Evolutionary conservation across 2,113 vertebrate species (phyloP).

Genomic region (Rhynchopsitta pachyrhyncha): DNA sequence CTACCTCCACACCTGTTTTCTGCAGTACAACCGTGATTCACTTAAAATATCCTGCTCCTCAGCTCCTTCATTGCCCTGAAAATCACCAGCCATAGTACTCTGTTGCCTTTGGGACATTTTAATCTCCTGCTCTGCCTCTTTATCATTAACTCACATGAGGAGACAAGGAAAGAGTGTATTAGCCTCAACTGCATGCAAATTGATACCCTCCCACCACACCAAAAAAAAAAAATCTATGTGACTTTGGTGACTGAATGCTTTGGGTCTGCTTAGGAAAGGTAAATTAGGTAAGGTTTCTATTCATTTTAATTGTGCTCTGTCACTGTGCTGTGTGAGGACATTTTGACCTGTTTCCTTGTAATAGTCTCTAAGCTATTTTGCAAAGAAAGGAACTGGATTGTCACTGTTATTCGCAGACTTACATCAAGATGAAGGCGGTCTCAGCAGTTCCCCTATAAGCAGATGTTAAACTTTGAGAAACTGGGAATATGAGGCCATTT

Average conservation of each 20-base stretch:
- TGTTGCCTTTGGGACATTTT: not conserved
- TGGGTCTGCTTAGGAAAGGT: not conserved
- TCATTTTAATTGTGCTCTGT: not conserved
- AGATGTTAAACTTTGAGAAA: not conserved
- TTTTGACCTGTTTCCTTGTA: not conserved
- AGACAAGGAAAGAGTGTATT: not conserved
- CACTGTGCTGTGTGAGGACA: not conserved
- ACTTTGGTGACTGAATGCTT: not conserved
- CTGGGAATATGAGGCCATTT: not conserved
- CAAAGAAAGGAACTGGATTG: not conserved
- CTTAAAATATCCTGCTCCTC: not conserved
- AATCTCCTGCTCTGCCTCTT: not conserved
- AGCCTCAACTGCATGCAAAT: not conserved
- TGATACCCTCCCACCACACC: rapidly evolving
- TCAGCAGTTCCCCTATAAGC: not conserved
- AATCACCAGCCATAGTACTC: not conserved
- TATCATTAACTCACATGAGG: not conserved
- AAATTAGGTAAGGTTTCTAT: not conserved
- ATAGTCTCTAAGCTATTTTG: not conserved
- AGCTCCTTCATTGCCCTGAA: not conserved
- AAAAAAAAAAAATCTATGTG: not conserved
- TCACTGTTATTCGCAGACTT: not conserved
- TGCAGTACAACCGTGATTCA: not conserved
- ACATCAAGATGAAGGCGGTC: not conserved
- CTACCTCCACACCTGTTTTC: not conserved